These are phyloP conservation scores for Penaeus monodon DNA, from an alignment of 2,888 invertebrate genomes.

Conservation along the genomic window DNA sequence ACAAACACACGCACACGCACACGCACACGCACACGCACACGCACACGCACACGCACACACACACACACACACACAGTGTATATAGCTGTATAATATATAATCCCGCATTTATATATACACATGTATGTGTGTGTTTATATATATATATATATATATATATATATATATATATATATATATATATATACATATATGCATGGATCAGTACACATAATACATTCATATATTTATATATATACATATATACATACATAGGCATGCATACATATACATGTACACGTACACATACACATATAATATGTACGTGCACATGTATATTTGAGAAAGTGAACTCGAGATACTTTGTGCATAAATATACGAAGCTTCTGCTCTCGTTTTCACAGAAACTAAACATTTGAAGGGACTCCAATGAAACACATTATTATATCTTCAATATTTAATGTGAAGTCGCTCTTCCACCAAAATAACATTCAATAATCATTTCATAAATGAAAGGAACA, in stretches of 20 bases:
- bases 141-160: slow-evolving; percentile 27
- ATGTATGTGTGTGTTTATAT: not conserved
- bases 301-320: not conserved
- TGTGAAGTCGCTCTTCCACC: slow-evolving; percentile 61
- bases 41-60: not conserved
- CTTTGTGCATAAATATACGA: not conserved
- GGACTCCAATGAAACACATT: not conserved
- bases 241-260: no score
- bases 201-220: no score
- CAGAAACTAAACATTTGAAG: not conserved
- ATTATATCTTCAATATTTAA: slow-evolving; percentile 54
- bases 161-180: slow-evolving; percentile 17
- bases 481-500: slow-evolving; percentile 53
- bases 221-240: no score
- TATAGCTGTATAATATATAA: not conserved
- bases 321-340: not conserved
- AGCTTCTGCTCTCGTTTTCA: not conserved
- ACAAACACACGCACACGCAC: not conserved
- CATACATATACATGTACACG: slow-evolving; percentile 10
- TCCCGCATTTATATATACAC: not conserved
- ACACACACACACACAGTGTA: not conserved
- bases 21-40: not conserved
- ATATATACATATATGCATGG: not conserved
- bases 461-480: slow-evolving; percentile 59
- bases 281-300: not conserved